A percentile compares a stretch with the other conserved stretches of the same genome.
Conservation (phyloP, 1,140 invertebrate species). For the Danaus melanippus region DNA sequence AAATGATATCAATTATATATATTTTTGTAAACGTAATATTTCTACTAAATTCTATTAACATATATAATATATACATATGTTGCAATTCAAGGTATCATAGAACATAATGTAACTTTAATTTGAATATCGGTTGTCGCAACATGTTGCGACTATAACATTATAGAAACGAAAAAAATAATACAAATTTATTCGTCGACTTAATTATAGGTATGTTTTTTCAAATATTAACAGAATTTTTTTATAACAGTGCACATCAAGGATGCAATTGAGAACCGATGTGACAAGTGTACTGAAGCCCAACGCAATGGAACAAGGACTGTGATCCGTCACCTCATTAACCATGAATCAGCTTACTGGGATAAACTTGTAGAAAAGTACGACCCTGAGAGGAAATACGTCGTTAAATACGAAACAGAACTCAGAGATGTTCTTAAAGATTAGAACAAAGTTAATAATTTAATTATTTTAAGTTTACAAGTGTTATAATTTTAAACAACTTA, state of each 20-base stretch:
- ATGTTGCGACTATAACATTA: too few relatives aligned
- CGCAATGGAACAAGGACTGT: conserved; percentile 70
- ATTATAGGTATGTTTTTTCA: too few relatives aligned
- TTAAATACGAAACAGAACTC: conserved; percentile 62
- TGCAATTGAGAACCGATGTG: conserved; percentile 74
- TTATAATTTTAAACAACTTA: too few relatives aligned
- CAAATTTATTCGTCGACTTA: too few relatives aligned
- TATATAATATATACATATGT: too few relatives aligned
- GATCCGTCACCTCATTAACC: conserved; percentile 65
- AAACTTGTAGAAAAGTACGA: conserved; percentile 74
- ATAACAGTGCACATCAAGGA: conserved; percentile 65
- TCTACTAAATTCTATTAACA: too few relatives aligned
- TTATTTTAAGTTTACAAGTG: too few relatives aligned
- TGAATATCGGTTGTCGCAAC: background rate
- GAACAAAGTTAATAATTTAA: background rate
- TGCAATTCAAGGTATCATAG: too few relatives aligned
- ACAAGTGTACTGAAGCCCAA: conserved; percentile 75
- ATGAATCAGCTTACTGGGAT: conserved; percentile 73
- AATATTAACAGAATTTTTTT: too few relatives aligned
- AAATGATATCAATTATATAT: background rate
- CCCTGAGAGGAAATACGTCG: conserved; percentile 71
- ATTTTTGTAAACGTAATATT: conserved; percentile 4
- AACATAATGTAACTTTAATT: too few relatives aligned
- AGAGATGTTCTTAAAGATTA: conserved; percentile 14
- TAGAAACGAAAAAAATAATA: too few relatives aligned